Evolutionary conservation across 2,113 vertebrate genomes (phyloP), one percentile per base, ranked within the genome.

Genomic region (Oryzias javanicus): DNA sequence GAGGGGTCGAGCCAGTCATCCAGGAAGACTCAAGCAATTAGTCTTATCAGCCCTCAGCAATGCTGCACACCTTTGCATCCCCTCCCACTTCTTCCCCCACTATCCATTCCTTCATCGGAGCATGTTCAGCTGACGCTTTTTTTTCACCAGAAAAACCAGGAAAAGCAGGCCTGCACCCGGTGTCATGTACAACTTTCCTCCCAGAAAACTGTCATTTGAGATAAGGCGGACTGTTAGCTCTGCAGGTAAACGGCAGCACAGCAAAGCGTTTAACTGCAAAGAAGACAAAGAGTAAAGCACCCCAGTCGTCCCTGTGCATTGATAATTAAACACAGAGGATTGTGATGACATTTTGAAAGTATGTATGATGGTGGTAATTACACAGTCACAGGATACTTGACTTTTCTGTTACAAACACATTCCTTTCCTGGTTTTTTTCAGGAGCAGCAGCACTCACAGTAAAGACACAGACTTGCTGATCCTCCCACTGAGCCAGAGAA

Each of bases 281-380:
- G 59, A 63, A 55, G 76, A 63, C 29, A 63, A 66, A 55, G 70
- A 79, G 35, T 49, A 75, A 61, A 47, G 54, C 29, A 53, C 49
- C 59, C 61, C 78, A 82, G 85, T 88, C 84, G 84, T 67, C 59
- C 64, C n/a, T 47, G 57, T 15, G 6, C 51, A n/a, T 25, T 22
- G 49, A 81, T 84, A 81, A 87, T 77, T 69, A 82, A 70, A 62
- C 56, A 14, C 27, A 67, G 70, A 54, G 55, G 71, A 48, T 29
- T 18, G 17, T 80, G 69, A 74, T 80, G 71, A 74, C 82, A 71
- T 82, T 79, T 73, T 61, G 44, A 80, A 71, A 70, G 76, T 68
- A 41, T 52, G 84, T 56, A 61, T 65, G 29, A 60, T 74, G 51
- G 5, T 5, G 6, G 25, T 27, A 27, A 27, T 27, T 27, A 72